Base-by-base conservation (phyloP, 2,113 vertebrate species). In the Xerus inauris region DNA sequence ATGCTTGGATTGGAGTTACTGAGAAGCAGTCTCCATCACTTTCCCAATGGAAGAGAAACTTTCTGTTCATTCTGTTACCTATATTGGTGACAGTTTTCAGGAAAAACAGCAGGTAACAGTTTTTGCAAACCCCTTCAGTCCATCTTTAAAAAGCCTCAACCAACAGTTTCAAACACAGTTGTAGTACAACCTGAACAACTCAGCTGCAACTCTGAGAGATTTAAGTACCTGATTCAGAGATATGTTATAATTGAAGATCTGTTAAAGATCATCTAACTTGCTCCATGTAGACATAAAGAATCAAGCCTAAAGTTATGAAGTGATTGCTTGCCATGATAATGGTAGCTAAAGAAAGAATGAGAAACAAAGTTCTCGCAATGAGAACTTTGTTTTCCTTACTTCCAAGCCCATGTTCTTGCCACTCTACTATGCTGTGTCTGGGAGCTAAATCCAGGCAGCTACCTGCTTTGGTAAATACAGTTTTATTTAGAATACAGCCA, bases 401-500 rank as follows among this genome's bases (percentile, higher is more conserved):
- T 26, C 24, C 0, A 6, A 3, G 10, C 5, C 49, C 47, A 0
- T 80, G 22, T 67, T 81, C 22, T 87, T 72, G 28, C 47, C 30
- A 0, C 0, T 73, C 35, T 0, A 22, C 17, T 38, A 26, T 16
- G 28, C 49, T 67, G 28, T 40, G 3, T 2, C 10, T 32, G 17
- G 40, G 5, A 47, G 14, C 45, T 42, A 71, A 87, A 49, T 59
- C 11, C 35, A 91, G 6, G 14, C 40, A 65, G 7, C 16, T 32
- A 51, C 24, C 10, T 42, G 51, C 30, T 90, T 94, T 92, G 90
- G n/a, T 84, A 89, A 77, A 22, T 54, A 67, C 64, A 22, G 35
- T 72, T 75, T 95, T 81, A 67, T 81, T 90, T 79, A 26, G 9
- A 89, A 73, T 16, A 47, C 4, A 75, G 5, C 7, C n/a, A 20